Percentiles rank a stretch among this genome's conserved stretches.
Conservation (phyloP, 2,113 vertebrate genomes). For the Muntiacus reevesi region DNA sequence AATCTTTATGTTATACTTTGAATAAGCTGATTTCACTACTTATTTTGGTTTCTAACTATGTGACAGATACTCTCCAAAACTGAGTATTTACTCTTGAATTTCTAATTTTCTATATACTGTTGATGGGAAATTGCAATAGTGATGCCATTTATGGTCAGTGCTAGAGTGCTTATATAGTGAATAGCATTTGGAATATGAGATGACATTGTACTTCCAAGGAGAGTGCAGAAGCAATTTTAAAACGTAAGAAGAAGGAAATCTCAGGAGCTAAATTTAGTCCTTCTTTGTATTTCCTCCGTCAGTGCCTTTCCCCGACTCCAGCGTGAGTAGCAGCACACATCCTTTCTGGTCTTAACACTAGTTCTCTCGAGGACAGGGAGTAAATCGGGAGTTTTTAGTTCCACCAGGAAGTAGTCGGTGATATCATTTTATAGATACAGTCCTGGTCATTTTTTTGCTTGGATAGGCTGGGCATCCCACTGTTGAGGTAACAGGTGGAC, state of each 20-base stretch:
- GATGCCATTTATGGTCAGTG: background rate
- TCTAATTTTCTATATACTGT: background rate
- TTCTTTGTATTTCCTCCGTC: background rate
- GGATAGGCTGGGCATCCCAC: fast-evolving
- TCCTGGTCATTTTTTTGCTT: background rate
- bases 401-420: background rate
- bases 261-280: background rate
- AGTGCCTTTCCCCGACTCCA: background rate
- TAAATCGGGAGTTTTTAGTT: background rate
- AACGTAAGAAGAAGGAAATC: background rate
- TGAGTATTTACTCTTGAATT: background rate
- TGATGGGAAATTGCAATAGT: background rate
- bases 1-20: slow-evolving; percentile 3
- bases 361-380: background rate
- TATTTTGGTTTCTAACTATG: slow-evolving; percentile 14
- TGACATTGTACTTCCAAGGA: background rate
- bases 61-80: background rate
- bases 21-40: background rate
- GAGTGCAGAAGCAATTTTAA: background rate
- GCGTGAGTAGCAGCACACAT: background rate
- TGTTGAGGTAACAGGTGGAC: background rate
- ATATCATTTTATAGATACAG: background rate
- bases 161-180: background rate
- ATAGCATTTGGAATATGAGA: background rate
- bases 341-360: background rate